Evolutionary conservation across 2,113 vertebrate genomes (phyloP), one percentile per base, ranked within the genome.

Genomic region (Sylvia atricapilla): DNA sequence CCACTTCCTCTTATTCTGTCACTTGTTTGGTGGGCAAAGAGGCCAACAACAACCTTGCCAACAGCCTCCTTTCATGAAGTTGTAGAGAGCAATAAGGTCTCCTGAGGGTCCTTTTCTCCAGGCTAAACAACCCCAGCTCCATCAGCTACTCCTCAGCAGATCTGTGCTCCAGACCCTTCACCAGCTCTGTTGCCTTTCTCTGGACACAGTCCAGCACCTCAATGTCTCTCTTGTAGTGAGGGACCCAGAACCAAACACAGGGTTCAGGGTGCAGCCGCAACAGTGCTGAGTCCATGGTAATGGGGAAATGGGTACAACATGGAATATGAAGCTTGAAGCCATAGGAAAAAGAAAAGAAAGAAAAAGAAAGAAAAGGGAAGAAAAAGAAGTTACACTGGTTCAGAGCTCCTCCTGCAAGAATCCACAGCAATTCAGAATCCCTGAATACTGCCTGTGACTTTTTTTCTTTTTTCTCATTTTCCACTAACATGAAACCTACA

Each of bases 301-400:
- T 73, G 25, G n/a, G 6, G 13, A 55, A 19, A 39, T 25, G 35
- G 9, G 7, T 31, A 28, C 13, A 37, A 41, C 4, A 30, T 0
- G 1, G 39, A 85, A 37, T 2, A 17, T 12, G n/a, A 83, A 50
- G 9, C 5, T 41, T 35, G 33, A 16, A 31, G 24, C 4, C 10
- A 66, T 9, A 60, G 6, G 9, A 1, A 28, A 28, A 31, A 17
- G 33, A 27, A 33, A 33, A 3, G 11, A n/a, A 15, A 21, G 7
- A 43, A n/a, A 41, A 4, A 53, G 18, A 12, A 6, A 37, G 20
- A 1, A 18, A 33, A 10, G 23, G 1, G 18, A 18, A 37, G 8
- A 7, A 4, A 60, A 23, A 31, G 3, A 46, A 12, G 5, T 6
- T 19, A 33, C 2, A 44, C 9, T 56, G 13, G 8, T 9, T 84